Conservation (phyloP, 2,797 vertebrate genomes). For the Sebastes matsubarae region DNA sequence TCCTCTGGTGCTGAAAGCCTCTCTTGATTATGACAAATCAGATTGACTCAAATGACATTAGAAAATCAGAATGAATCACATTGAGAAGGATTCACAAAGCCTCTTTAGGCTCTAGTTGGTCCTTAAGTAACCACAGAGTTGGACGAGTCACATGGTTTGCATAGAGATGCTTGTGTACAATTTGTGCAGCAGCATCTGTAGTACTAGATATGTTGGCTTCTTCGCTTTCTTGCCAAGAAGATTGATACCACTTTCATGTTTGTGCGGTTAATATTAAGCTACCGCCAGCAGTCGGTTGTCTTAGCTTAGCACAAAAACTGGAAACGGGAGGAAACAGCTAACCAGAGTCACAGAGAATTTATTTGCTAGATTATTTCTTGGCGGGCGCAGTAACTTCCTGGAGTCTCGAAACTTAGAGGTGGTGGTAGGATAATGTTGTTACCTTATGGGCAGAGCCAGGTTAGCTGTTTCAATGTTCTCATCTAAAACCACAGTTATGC, state of each 20-base stretch:
- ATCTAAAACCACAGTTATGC: neutral
- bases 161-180: neutral
- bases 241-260: neutral
- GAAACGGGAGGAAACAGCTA: neutral
- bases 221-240: neutral
- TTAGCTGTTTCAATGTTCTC: neutral
- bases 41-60: slow-evolving; percentile 22
- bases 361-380: neutral
- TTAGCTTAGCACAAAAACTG: too few species aligned
- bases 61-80: slow-evolving; percentile 18
- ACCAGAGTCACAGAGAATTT: neutral
- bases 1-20: neutral
- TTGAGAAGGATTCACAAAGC: neutral
- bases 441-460: neutral
- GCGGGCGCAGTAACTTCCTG: neutral
- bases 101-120: neutral
- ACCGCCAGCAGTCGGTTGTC: too few species aligned
- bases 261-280: neutral
- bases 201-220: neutral
- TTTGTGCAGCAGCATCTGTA: neutral
- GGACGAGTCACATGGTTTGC: slow-evolving; percentile 1
- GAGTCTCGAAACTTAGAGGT: neutral
- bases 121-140: neutral
- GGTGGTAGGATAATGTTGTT: neutral
- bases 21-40: slow-evolving; percentile 25